Percentiles rank a stretch among this genome's conserved stretches.
Conservation (phyloP, 2,797 vertebrate species). For the Hephaestus fuliginosus region DNA sequence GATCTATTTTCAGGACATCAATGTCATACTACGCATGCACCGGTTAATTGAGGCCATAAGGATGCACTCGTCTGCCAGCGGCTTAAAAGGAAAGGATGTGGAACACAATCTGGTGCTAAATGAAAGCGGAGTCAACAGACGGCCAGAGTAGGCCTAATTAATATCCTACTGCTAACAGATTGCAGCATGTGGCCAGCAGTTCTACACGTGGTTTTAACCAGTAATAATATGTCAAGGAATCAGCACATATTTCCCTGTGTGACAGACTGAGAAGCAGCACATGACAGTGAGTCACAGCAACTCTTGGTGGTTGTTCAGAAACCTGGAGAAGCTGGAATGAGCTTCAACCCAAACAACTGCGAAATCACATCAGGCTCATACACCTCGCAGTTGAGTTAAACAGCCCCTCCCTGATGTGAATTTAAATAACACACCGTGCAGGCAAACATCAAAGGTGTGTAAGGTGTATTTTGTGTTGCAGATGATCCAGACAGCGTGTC, state of each 20-base stretch:
- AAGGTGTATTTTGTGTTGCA: conserved; percentile 22
- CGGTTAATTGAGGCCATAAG: conserved; percentile 71
- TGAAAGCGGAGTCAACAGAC: conserved; percentile 72
- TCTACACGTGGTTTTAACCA: conserved; percentile 56
- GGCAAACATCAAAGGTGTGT: conserved; percentile 18
- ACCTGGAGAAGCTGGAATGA: background rate
- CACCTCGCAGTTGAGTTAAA: conserved; percentile 3
- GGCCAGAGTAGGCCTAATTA: conserved; percentile 74
- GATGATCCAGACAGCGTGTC: conserved; percentile 17
- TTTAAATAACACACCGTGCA: conserved; percentile 10
- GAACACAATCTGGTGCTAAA: conserved; percentile 77
- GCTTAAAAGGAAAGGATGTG: conserved; percentile 71
- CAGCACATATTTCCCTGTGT: conserved; percentile 24
- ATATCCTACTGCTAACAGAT: conserved; percentile 75
- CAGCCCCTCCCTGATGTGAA: conserved; percentile 20
- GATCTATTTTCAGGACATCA: conserved; percentile 61
- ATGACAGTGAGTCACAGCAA: background rate
- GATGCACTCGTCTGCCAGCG: conserved; percentile 70
- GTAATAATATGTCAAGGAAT: conserved; percentile 38
- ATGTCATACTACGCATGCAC: conserved; percentile 47
- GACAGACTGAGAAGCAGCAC: conserved; percentile 2
- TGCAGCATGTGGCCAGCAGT: conserved; percentile 69
- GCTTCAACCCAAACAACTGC: background rate
- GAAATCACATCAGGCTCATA: background rate
- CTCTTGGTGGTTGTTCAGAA: background rate